Percentiles rank a stretch among this genome's conserved stretches.
These are phyloP conservation scores for Callospermophilus lateralis DNA, from an alignment of 2,113 vertebrate genomes.

Conservation along the genomic window DNA sequence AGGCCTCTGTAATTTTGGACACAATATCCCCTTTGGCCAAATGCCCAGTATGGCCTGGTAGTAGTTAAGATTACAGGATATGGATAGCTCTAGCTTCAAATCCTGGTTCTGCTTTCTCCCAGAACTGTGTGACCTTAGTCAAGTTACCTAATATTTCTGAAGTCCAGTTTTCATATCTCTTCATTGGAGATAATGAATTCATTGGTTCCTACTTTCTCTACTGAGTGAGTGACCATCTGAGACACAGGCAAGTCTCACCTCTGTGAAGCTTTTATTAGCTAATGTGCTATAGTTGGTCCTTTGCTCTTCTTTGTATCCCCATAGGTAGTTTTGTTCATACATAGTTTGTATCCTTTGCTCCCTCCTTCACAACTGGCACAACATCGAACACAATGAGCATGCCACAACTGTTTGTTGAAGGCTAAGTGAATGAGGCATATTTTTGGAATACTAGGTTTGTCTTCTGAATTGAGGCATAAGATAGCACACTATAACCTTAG, in stretches of 20 bases:
- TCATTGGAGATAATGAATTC: not conserved
- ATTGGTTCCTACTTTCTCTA: not conserved
- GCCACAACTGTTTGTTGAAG: not conserved
- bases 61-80: not conserved
- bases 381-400: not conserved
- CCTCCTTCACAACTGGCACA: not conserved
- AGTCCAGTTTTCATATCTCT: not conserved
- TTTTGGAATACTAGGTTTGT: conserved; percentile 27
- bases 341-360: not conserved
- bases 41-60: not conserved
- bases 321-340: not conserved
- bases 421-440: conserved; percentile 23
- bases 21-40: not conserved
- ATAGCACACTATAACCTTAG: conserved; percentile 46
- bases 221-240: not conserved
- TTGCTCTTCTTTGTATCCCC: not conserved
- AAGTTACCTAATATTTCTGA: not conserved
- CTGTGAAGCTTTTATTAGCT: not conserved
- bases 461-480: conserved; percentile 20
- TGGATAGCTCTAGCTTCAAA: not conserved
- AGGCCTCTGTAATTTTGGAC: not conserved
- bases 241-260: not conserved
- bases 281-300: no score
- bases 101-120: not conserved
- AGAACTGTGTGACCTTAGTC: not conserved